Evolutionary conservation across 2,888 invertebrate species (phyloP).

Genomic region (Protodeltote pygarga): DNA sequence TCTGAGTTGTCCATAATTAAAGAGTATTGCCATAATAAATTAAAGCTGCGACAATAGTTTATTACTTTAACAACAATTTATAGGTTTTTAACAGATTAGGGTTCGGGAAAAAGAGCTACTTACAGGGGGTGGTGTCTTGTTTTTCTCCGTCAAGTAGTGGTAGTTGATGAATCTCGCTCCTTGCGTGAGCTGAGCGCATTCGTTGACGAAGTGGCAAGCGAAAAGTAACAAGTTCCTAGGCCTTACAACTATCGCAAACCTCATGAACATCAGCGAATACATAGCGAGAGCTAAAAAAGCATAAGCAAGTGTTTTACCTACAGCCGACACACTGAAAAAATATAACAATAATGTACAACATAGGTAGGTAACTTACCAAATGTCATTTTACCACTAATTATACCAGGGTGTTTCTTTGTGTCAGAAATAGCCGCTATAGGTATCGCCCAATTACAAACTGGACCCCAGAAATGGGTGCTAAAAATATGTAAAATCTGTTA

Average conservation of each 20-base stretch:
- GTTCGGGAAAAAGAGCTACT: too few relatives aligned
- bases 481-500: conserved; percentile 51
- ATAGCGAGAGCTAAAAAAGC: conserved; percentile 91
- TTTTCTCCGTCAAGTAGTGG: conserved; percentile 87
- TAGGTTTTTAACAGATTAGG: too few relatives aligned
- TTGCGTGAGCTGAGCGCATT: conserved; percentile 95
- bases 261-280: conserved; percentile 98
- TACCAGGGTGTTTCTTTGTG: conserved; percentile 94
- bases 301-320: too few relatives aligned
- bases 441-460: conserved; percentile 99
- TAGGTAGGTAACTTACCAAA: conserved; percentile 93
- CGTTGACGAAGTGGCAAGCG: conserved; percentile 98
- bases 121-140: too few relatives aligned
- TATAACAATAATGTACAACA: background rate
- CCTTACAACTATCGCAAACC: conserved; percentile 97
- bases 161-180: conserved; percentile 91
- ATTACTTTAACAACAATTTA: too few relatives aligned
- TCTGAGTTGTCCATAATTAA: too few relatives aligned
- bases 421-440: conserved; percentile 98
- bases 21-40: too few relatives aligned
- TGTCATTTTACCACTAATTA: conserved; percentile 99
- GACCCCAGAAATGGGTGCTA: conserved; percentile 99
- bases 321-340: too few relatives aligned
- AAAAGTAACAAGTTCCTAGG: conserved; percentile 97
- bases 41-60: too few relatives aligned